A percentile compares a stretch with the other conserved stretches of the same genome.
These are phyloP conservation scores for Erannis defoliaria DNA, from an alignment of 2,888 invertebrate species.

Conservation along the genomic window DNA sequence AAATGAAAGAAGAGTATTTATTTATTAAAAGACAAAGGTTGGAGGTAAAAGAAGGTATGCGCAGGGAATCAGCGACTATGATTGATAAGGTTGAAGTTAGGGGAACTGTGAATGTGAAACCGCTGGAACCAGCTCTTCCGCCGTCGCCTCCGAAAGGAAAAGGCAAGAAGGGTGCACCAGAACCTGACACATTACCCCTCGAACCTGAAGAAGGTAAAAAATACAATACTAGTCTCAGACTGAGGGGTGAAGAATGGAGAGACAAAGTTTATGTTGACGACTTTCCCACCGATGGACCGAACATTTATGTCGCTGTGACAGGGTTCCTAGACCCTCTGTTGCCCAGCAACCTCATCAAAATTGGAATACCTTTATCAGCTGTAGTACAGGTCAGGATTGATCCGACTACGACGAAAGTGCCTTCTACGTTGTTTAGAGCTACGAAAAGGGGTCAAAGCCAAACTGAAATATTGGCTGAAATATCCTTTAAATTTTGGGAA, in stretches of 20 bases:
- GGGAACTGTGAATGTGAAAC: constrained; percentile 62
- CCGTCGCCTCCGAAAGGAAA: constrained; percentile 57
- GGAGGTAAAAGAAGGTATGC: constrained; percentile 72
- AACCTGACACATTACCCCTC: constrained; percentile 39
- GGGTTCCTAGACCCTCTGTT: constrained; percentile 78
- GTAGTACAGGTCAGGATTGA: constrained; percentile 77
- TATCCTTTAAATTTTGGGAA: constrained; percentile 72
- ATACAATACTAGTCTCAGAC: constrained; percentile 78
- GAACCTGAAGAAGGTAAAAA: constrained; percentile 71
- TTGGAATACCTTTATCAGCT: constrained; percentile 73
- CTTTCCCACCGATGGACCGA: constrained; percentile 82
- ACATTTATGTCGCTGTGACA: constrained; percentile 83
- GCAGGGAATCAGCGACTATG: constrained; percentile 73
- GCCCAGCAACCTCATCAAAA: constrained; percentile 64
- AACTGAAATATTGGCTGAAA: constrained; percentile 67
- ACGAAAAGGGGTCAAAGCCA: constrained; percentile 77
- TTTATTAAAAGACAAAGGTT: constrained; percentile 72
- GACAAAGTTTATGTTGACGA: constrained; percentile 84
- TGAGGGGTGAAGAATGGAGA: constrained; percentile 85
- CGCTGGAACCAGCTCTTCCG: constrained; percentile 49
- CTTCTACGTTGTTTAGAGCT: constrained; percentile 61
- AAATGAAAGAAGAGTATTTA: constrained; percentile 78
- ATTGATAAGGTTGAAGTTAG: constrained; percentile 66
- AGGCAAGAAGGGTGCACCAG: constrained; percentile 57
- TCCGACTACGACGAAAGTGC: constrained; percentile 54